Evolutionary conservation across 92 coral and sea anemone genomes (phyloP).

Genomic region (Nematostella vectensis): DNA sequence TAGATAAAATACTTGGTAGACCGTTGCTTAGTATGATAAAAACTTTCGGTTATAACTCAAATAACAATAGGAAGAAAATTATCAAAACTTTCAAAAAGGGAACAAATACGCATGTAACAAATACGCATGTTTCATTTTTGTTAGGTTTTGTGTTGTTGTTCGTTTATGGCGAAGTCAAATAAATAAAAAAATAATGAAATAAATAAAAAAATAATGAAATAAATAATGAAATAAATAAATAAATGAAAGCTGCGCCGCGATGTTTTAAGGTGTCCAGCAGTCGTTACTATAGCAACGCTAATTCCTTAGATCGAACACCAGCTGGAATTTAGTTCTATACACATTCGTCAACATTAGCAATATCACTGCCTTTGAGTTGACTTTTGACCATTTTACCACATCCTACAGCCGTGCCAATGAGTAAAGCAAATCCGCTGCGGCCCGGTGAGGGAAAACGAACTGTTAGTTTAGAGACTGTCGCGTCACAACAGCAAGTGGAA

Average conservation of each 20-base stretch:
- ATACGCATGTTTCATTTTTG: too few species aligned
- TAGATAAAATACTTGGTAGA: too few species aligned
- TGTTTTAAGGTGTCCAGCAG: conserved; percentile 15
- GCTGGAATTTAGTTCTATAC: neutral
- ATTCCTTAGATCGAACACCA: conserved; percentile 13
- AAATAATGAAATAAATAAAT: too few species aligned
- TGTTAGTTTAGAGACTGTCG: conserved; percentile 48
- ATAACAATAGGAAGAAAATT: too few species aligned
- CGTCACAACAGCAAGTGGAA: conserved; percentile 34
- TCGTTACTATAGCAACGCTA: conserved; percentile 15
- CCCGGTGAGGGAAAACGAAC: conserved; percentile 40
- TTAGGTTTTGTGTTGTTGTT: too few species aligned
- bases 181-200: neutral
- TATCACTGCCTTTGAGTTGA: neutral
- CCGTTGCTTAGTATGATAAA: too few species aligned
- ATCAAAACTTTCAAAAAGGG: too few species aligned
- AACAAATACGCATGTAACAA: too few species aligned
- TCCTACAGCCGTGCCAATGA: conserved; percentile 22
- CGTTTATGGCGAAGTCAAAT: too few species aligned
- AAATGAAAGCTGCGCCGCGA: conserved; percentile 1
- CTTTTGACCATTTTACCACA: conserved; percentile 12
- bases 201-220: neutral
- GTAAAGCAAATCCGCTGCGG: conserved; percentile 36
- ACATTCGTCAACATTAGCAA: too few species aligned
- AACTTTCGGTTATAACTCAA: too few species aligned